Evolutionary conservation across 2,888 invertebrate species (phyloP), one percentile per base, ranked within the genome.

Genomic region (Cremastobaeus sp.): DNA sequence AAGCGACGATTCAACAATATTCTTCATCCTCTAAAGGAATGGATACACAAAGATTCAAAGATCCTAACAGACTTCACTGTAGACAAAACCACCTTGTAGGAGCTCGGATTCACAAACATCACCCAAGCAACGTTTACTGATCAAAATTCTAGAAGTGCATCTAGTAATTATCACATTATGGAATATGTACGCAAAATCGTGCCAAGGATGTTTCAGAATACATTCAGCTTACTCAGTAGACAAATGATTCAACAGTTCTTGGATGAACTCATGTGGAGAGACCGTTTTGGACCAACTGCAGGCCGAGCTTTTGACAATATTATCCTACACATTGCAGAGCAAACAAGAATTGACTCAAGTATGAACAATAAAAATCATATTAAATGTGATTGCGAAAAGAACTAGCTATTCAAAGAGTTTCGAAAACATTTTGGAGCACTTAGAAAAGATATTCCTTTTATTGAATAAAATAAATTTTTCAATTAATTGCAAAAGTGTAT

Each of bases 181-280:
- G 95, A 96, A 82, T 96, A 96, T 84, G 88, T 96, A 75, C 89
- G 95, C 21, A 91, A 94, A 74, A 94, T 95, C 55, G 95, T 96
- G 1, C 96, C 96, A 0, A 91, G 95, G 81, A 96, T 96, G 95
- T 96, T 96, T 88, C 94, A 96, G 89, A 96, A 95, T 78, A 96
- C 96, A 0, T 87, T 96, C 4, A 95, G 95, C 6, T 85, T 95
- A 76, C 88, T 96, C 0, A 95, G 94, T 1, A 90, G 95, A 43
- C 94, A 94, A 87, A 94, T 96, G 85, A 95, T 96, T 81, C 96
- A 96, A 86, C 95, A 96, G 86, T 96, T 96, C 86, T 88, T 96
- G 76, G 96, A 96, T 85, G 96, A 96, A 83, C 88, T 96, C 12
- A 93, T 95, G 8, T 96, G 96, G 96, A 90, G 96, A 64, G 96